Conservation (phyloP, 1,140 invertebrate genomes). For the Rhyacophila brunnea region DNA sequence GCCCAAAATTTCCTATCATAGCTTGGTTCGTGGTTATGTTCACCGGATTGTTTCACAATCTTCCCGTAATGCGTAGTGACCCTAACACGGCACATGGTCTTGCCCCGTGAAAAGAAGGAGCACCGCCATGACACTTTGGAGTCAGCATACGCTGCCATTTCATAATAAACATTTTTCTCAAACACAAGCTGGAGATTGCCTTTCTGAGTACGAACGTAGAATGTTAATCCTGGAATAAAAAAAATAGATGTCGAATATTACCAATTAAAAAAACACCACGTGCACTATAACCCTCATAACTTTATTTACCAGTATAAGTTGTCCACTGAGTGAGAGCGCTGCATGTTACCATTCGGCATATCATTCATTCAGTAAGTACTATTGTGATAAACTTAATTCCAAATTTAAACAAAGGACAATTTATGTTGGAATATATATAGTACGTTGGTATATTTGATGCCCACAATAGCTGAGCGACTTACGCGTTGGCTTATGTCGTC, state of each 20-base stretch:
- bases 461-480: too few species aligned
- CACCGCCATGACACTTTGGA: constrained; percentile 13
- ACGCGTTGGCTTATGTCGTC: too few species aligned
- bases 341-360: too few species aligned
- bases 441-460: too few species aligned
- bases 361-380: too few species aligned
- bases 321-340: too few species aligned
- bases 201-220: constrained; percentile 10
- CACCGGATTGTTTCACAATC: background rate
- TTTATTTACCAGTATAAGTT: too few species aligned
- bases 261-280: too few species aligned
- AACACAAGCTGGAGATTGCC: constrained; percentile 13
- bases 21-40: constrained; percentile 12
- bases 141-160: background rate
- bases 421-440: too few species aligned
- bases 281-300: too few species aligned
- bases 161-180: constrained; percentile 10
- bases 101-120: background rate
- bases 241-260: background rate
- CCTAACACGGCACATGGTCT: constrained; percentile 4
- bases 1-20: background rate
- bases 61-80: background rate
- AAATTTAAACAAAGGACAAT: too few species aligned
- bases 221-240: constrained; percentile 1
- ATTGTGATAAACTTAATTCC: too few species aligned